Evolutionary conservation across 2,113 vertebrate genomes (phyloP).

Genomic region (Synchiropus splendidus): DNA sequence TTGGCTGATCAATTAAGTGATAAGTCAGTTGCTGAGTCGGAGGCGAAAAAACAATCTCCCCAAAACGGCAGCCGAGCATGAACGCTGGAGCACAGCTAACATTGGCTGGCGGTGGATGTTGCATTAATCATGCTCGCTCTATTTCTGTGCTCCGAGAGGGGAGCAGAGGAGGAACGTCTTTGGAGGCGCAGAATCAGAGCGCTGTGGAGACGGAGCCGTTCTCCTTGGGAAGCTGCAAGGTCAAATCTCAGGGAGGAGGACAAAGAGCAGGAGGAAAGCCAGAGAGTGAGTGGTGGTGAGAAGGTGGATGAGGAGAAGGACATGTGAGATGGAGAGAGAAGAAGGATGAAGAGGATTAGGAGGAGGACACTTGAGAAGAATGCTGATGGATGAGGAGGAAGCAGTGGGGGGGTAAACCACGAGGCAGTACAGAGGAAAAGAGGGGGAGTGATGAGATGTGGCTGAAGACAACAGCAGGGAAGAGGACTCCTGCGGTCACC

Average conservation of each 20-base stretch:
- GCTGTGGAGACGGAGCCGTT: conserved; percentile 61
- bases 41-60: conserved; percentile 24
- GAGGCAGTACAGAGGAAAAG: background rate
- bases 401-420: too few species aligned
- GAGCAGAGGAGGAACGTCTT: conserved; percentile 16
- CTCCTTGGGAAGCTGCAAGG: conserved; percentile 65
- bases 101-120: conserved; percentile 37
- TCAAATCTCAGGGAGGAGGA: conserved; percentile 30
- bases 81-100: conserved; percentile 45
- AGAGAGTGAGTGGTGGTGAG: conserved; percentile 15
- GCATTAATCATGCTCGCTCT: conserved; percentile 55
- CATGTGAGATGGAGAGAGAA: background rate
- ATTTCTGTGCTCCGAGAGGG: conserved; percentile 36
- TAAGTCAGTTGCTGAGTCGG: conserved; percentile 11
- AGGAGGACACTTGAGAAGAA: too few species aligned
- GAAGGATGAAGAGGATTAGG: background rate
- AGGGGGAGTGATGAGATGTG: background rate
- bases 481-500: too few species aligned
- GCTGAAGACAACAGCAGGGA: conserved; percentile 1
- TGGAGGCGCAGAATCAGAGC: conserved; percentile 37
- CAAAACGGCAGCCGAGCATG: conserved; percentile 29
- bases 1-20: conserved; percentile 19
- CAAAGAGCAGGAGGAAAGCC: conserved; percentile 17
- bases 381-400: too few species aligned
- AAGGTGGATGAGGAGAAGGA: conserved; percentile 14